Evolutionary conservation across 2,113 vertebrate species (phyloP).

Genomic region (Tetrax tetrax): DNA sequence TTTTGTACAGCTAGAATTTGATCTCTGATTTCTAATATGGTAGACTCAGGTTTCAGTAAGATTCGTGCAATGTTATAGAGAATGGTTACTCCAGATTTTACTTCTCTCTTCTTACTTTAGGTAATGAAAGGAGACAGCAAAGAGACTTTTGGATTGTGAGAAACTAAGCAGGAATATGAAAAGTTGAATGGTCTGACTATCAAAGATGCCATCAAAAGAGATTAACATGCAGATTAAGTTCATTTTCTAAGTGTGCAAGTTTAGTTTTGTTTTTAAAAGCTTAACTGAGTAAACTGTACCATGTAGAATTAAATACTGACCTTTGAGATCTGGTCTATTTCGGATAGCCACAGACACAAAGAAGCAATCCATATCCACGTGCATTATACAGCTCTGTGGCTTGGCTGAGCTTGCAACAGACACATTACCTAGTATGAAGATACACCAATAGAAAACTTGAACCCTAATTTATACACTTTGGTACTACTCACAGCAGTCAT

Average conservation of each 20-base stretch:
- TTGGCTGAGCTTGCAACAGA: slow-evolving; percentile 74
- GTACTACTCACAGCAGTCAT: neutral
- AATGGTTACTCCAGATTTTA: neutral
- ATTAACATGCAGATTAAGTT: neutral
- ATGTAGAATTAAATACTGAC: slow-evolving; percentile 70
- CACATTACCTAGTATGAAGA: slow-evolving; percentile 77
- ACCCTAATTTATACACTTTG: slow-evolving; percentile 42
- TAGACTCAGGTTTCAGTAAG: neutral
- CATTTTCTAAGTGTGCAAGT: neutral
- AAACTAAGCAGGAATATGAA: neutral
- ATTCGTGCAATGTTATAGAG: neutral
- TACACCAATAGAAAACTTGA: slow-evolving; percentile 69
- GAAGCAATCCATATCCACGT: slow-evolving; percentile 99
- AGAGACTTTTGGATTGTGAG: neutral
- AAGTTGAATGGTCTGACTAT: neutral
- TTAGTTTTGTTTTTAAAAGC: neutral
- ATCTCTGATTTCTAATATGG: neutral
- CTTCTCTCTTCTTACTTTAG: neutral
- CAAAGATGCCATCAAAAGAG: neutral
- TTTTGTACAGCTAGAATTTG: neutral
- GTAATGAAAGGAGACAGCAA: neutral
- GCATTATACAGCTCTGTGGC: slow-evolving; percentile 90
- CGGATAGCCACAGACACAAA: slow-evolving; percentile 97
- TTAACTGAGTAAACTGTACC: neutral
- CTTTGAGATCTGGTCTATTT: slow-evolving; percentile 92